These are phyloP conservation scores for Drosophila ogumai DNA, from an alignment of 1,140 invertebrate genomes.

Conservation along the genomic window DNA sequence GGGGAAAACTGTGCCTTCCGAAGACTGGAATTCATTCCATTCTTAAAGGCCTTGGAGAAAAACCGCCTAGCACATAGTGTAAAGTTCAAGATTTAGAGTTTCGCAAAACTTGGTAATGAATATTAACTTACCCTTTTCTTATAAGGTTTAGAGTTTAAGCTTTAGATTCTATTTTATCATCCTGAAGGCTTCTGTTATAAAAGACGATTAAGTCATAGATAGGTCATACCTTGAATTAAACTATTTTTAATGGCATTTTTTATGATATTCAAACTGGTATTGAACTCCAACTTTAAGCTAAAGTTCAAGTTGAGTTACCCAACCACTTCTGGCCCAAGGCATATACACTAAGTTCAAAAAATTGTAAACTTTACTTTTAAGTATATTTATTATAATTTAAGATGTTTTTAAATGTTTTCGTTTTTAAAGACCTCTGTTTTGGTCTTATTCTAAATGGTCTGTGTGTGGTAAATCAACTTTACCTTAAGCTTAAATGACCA, in stretches of 20 bases:
- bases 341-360: conserved; percentile 1
- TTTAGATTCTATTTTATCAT: no score
- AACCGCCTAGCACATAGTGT: neutral
- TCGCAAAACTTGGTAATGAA: neutral
- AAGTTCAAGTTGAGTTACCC: conserved; percentile 11
- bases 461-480: no score
- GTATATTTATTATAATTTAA: neutral
- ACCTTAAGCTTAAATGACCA: neutral
- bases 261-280: conserved; percentile 3
- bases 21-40: neutral
- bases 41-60: neutral
- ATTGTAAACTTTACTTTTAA: neutral
- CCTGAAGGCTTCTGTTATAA: neutral
- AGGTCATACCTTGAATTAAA: neutral
- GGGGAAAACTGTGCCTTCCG: neutral
- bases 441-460: neutral
- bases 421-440: no score
- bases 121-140: neutral
- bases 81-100: neutral
- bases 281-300: neutral
- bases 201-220: neutral
- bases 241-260: neutral
- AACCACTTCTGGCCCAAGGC: conserved; percentile 1
- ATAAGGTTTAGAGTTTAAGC: neutral
- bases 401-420: neutral